Evolutionary conservation across 2,888 invertebrate species (phyloP).

Genomic region (Muschampia plurimacula): DNA sequence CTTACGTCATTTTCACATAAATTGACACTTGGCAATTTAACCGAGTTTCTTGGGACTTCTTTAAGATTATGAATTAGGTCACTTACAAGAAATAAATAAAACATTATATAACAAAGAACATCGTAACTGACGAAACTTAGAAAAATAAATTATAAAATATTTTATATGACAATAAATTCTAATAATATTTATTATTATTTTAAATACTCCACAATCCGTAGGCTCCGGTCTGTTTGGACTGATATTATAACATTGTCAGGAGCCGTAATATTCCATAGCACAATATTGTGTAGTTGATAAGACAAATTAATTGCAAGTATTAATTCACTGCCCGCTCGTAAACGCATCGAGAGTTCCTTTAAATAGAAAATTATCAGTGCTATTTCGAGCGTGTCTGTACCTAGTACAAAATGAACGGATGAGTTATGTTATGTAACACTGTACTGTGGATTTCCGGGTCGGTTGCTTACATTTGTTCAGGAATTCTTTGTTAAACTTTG

Average conservation of each 20-base stretch:
- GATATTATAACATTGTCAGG: background rate
- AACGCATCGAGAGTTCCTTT: slow-evolving; percentile 19
- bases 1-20: too few relatives aligned
- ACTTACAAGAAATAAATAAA: too few relatives aligned
- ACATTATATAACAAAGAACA: too few relatives aligned
- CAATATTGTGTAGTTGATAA: slow-evolving; percentile 54
- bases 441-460: slow-evolving; percentile 11
- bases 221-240: too few relatives aligned
- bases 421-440: slow-evolving; percentile 13
- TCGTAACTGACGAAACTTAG: too few relatives aligned
- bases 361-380: slow-evolving; percentile 36
- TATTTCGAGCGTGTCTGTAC: slow-evolving; percentile 34
- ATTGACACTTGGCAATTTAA: too few relatives aligned
- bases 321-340: slow-evolving; percentile 51
- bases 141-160: too few relatives aligned
- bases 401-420: slow-evolving; percentile 7
- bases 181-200: background rate
- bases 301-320: slow-evolving; percentile 56
- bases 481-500: background rate
- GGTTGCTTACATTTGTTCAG: slow-evolving; percentile 6
- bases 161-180: background rate
- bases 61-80: too few relatives aligned
- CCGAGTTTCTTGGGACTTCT: too few relatives aligned
- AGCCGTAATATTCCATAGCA: slow-evolving; percentile 58
- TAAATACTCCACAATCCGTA: background rate